These are phyloP conservation scores for Plumapathes pennacea DNA, from an alignment of 92 coral and sea anemone genomes.

Conservation along the genomic window DNA sequence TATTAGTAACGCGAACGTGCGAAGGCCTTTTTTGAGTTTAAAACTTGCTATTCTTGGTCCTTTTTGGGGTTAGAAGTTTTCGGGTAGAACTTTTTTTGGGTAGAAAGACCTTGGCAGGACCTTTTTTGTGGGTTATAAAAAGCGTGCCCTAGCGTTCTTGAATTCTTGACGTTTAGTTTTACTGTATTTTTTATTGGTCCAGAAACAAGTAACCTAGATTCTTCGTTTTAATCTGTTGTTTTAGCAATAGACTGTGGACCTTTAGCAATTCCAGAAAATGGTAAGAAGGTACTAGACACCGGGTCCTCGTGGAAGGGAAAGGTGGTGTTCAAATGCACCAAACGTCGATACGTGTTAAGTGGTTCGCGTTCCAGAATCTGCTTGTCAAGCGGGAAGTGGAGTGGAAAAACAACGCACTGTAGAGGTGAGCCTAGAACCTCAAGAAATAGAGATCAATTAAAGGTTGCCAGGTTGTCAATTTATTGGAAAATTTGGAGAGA, in stretches of 20 bases:
- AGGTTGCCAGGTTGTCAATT: background rate
- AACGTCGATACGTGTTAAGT: slow-evolving; percentile 47
- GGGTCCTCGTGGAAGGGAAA: slow-evolving; percentile 52
- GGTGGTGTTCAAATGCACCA: slow-evolving; percentile 56
- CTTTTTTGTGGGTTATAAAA: no score
- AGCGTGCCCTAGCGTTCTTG: no score
- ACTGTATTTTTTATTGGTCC: background rate
- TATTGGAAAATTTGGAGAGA: background rate
- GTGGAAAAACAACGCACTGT: slow-evolving; percentile 56
- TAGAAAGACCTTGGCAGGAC: no score
- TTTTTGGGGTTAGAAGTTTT: no score
- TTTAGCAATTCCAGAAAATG: slow-evolving; percentile 52
- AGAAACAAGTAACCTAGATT: no score
- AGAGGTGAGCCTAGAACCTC: slow-evolving; percentile 41
- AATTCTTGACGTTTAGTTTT: no score
- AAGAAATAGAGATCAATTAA: background rate
- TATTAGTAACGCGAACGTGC: no score
- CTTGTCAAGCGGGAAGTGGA: slow-evolving; percentile 71
- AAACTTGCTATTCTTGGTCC: no score
- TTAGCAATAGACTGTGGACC: slow-evolving; percentile 69
- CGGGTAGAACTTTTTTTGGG: no score
- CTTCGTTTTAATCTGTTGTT: background rate
- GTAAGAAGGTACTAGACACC: slow-evolving; percentile 39
- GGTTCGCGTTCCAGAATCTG: slow-evolving; percentile 64
- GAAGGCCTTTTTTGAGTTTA: no score